Conservation (phyloP, 2,113 vertebrate genomes). For the Gasterosteus nipponicus region DNA sequence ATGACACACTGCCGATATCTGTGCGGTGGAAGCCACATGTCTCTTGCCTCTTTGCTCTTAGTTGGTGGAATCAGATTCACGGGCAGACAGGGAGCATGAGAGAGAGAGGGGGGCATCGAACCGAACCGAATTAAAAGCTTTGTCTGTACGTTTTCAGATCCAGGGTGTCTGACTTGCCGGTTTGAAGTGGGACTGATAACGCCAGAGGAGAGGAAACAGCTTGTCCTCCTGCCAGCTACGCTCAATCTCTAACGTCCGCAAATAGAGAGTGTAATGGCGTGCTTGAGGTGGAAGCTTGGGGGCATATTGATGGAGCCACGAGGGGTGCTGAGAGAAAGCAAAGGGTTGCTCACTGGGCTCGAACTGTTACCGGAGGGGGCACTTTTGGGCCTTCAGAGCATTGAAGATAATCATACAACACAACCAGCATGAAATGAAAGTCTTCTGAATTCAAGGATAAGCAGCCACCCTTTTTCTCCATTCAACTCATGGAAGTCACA, state of each 20-base stretch:
- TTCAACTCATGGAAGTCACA: conserved; percentile 5
- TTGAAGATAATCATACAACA: conserved; percentile 63
- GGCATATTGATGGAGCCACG: conserved; percentile 75
- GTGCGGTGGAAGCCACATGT: conserved; percentile 62
- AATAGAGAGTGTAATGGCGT: conserved; percentile 50
- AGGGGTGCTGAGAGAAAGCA: conserved; percentile 61
- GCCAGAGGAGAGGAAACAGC: conserved; percentile 62
- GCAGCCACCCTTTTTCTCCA: not conserved
- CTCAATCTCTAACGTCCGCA: conserved; percentile 59
- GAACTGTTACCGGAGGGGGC: conserved; percentile 65
- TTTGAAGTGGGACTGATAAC: conserved; percentile 75
- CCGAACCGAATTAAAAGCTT: conserved; percentile 75
- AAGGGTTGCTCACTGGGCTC: conserved; percentile 66
- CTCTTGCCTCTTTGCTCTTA: conserved; percentile 66
- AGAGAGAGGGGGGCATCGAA: conserved; percentile 62
- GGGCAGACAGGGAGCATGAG: conserved; percentile 53
- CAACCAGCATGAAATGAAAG: conserved; percentile 48
- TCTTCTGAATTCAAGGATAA: conserved; percentile 16
- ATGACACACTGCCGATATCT: conserved; percentile 86
- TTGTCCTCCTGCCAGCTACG: conserved; percentile 58
- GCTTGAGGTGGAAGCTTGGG: conserved; percentile 62
- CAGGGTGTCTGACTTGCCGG: conserved; percentile 61
- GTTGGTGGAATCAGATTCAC: conserved; percentile 69
- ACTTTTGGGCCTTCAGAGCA: conserved; percentile 42
- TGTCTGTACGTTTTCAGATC: conserved; percentile 69